Conservation (phyloP, 2,113 vertebrate genomes). For the Anser cygnoides region DNA sequence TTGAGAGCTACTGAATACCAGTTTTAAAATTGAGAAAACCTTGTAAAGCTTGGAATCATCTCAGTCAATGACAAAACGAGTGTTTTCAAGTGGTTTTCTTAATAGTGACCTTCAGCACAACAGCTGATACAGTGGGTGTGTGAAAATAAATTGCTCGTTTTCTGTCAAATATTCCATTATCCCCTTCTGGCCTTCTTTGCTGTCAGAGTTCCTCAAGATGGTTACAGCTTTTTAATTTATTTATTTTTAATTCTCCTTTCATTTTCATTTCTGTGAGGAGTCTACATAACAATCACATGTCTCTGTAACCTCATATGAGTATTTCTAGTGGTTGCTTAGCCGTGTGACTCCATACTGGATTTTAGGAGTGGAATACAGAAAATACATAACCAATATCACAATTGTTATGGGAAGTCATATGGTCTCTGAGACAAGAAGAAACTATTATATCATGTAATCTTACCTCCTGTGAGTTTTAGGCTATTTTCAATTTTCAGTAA, state of each 20-base stretch:
- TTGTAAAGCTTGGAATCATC: not conserved
- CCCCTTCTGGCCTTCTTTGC: not conserved
- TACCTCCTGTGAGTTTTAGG: not conserved
- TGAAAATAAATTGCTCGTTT: conserved; percentile 16
- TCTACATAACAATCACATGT: not conserved
- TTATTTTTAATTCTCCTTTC: not conserved
- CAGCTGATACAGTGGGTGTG: conserved; percentile 47
- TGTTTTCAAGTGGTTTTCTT: not conserved
- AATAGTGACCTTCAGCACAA: not conserved
- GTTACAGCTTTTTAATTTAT: not conserved
- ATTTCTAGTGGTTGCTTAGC: not conserved
- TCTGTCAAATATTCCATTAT: conserved; percentile 31
- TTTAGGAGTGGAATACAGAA: not conserved
- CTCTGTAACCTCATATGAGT: not conserved
- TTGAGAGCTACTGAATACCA: not conserved
- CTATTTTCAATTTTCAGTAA: not conserved
- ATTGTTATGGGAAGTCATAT: not conserved
- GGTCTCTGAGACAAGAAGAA: not conserved
- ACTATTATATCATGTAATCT: not conserved
- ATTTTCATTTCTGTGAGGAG: not conserved
- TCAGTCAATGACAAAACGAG: not conserved
- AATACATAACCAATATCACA: not conserved
- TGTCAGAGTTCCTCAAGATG: conserved; percentile 26
- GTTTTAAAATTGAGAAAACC: not conserved
- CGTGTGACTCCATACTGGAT: not conserved